Evolutionary conservation across 2,888 invertebrate species (phyloP), one percentile per base, ranked within the genome.

Genomic region (Gnatocerus cornutus): DNA sequence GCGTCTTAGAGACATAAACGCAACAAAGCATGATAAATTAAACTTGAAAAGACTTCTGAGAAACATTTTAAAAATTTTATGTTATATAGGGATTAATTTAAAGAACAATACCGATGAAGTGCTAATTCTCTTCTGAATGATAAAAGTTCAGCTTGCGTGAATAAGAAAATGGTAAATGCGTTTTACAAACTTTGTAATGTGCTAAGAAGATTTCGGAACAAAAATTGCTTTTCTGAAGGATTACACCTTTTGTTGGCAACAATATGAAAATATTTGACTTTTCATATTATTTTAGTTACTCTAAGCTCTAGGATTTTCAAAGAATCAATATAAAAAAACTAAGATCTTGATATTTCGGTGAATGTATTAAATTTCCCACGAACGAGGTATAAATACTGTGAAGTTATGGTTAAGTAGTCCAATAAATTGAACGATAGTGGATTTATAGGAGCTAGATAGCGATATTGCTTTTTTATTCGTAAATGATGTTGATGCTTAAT

Each of bases 1-100:
- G 59, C 46, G 46, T 59, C 29, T 21, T 9, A 33, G 46, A 29
- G 33, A 59, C 37, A 46, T 59, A n/a, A 33, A 46, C 45, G 59
- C 59, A 59, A 59, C 59, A 59, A 59, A 33, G 59, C 59, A 46
- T 59, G 43, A 45, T 16, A 29, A 59, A 59, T 59, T 59, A 46
- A 59, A 59, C 59, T 46, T 59, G 59, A 59, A 45, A 56, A 45
- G 59, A 46, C 59, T 59, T 59, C 27, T 13, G 13, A 45, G 16
- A 10, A 29, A 59, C 45, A 30, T 58, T 9, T 10, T 58, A 43
- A 39, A 39, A 58, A 46, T 59, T 59, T 59, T 58, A 43, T 27
- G 27, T 30, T 46, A n/a, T 9, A 29, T 33, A 30, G 37, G 45
- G 29, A 58, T 58, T 58, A 29, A 12, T 16, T 7, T 12, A 58